phyloP scores from a whole-genome alignment of 2,888 invertebrate genomes.

The Dendrolimus pini region DNA sequence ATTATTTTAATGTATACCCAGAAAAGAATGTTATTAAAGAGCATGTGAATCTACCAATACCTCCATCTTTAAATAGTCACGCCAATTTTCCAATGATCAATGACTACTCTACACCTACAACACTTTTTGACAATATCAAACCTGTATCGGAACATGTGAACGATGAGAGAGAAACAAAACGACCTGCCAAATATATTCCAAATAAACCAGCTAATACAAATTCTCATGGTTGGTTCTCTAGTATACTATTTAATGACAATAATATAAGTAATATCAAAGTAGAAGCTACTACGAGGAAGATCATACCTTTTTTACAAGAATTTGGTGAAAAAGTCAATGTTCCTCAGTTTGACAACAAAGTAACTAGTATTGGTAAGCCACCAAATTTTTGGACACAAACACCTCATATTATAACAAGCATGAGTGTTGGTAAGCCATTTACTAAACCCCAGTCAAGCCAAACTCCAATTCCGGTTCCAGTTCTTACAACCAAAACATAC shows the following conservation, averaged over 20 bases:
- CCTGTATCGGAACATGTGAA: constrained; percentile 38
- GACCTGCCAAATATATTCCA: constrained; percentile 53
- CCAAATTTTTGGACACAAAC: constrained; percentile 53
- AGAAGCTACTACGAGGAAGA: constrained; percentile 57
- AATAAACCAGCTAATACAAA: constrained; percentile 62
- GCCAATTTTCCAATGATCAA: constrained; percentile 69
- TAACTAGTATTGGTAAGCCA: constrained; percentile 55
- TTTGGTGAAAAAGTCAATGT: constrained; percentile 36
- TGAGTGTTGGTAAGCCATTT: constrained; percentile 56
- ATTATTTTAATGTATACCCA: constrained; percentile 20
- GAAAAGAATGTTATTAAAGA: constrained; percentile 14
- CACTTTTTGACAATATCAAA: constrained; percentile 24
- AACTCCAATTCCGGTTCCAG: constrained; percentile 10
- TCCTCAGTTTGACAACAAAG: constrained; percentile 59
- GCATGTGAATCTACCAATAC: constrained; percentile 19
- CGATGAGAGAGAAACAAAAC: constrained; percentile 31
- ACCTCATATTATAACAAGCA: constrained; percentile 28
- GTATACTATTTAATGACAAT: constrained; percentile 43
- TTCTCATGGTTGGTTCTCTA: constrained; percentile 69
- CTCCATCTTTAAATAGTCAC: constrained; percentile 55
- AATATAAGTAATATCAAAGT: constrained; percentile 51
- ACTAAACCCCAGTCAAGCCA: constrained; percentile 23
- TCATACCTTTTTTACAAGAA: constrained; percentile 55
- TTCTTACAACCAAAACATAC: constrained; percentile 38
- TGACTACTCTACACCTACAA: constrained; percentile 28